Evolutionary conservation across 2,113 vertebrate species (phyloP).

Genomic region (Pteropus alecto): DNA sequence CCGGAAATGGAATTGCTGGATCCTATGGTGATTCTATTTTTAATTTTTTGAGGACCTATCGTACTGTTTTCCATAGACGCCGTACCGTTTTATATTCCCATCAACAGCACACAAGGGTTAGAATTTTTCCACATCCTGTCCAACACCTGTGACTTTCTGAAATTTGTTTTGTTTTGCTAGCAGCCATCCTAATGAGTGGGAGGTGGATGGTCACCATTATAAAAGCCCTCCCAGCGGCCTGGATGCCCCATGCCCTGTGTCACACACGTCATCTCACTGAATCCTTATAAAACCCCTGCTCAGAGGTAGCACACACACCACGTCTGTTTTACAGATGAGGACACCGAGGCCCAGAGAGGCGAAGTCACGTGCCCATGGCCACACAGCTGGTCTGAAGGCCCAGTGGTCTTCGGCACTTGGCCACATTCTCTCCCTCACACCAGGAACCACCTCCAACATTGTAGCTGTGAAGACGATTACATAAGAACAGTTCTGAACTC

Average conservation of each 20-base stretch:
- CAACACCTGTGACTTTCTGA: not conserved
- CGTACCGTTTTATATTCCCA: not conserved
- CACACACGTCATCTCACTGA: not conserved
- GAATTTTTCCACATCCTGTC: accelerated
- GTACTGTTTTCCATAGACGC: accelerated
- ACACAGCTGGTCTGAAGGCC: not conserved
- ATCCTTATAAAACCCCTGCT: not conserved
- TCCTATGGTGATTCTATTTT: accelerated
- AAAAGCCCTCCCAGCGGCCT: not conserved
- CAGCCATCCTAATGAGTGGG: not conserved
- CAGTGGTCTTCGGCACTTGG: accelerated
- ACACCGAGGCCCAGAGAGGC: not conserved
- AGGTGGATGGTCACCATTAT: accelerated
- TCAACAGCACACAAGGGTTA: accelerated
- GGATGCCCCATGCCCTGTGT: not conserved
- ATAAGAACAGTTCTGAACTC: no score
- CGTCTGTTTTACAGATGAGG: not conserved
- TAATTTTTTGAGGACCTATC: accelerated
- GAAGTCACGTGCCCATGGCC: not conserved
- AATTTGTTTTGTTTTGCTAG: not conserved
- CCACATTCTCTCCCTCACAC: not conserved
- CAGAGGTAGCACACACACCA: accelerated
- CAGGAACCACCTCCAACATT: accelerated
- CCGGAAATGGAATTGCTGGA: not conserved
- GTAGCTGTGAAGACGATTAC: accelerated